Evolutionary conservation across 1,140 invertebrate species (phyloP).

Genomic region (Monomorium pharaonis): DNA sequence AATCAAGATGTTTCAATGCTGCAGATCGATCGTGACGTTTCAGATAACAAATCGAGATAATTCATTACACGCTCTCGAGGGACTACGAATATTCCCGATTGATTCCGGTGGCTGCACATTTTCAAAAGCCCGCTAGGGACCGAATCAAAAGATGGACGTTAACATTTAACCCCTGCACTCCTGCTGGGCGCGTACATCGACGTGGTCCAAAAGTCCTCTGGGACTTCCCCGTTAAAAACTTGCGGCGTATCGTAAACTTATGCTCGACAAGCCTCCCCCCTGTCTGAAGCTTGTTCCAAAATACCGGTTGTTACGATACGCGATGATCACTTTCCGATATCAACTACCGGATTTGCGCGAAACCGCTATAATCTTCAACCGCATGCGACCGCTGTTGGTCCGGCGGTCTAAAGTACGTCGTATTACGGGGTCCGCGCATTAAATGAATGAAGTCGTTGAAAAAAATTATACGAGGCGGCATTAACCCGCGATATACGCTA

Average conservation of each 20-base stretch:
- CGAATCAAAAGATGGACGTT: slow-evolving; percentile 50
- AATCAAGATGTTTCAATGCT: background rate
- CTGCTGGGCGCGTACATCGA: slow-evolving; percentile 48
- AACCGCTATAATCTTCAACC: slow-evolving; percentile 36
- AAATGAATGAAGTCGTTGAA: slow-evolving; percentile 47
- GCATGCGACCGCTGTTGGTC: background rate
- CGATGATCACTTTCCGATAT: slow-evolving; percentile 32
- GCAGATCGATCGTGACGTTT: background rate
- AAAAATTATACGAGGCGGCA: slow-evolving; percentile 29
- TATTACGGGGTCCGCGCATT: slow-evolving; percentile 15
- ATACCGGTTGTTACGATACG: slow-evolving; percentile 52
- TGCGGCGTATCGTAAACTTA: slow-evolving; percentile 38
- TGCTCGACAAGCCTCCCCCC: background rate
- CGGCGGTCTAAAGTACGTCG: background rate
- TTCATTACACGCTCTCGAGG: slow-evolving; percentile 8
- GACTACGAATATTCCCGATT: slow-evolving; percentile 2
- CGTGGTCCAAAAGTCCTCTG: background rate
- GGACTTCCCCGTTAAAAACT: slow-evolving; percentile 61
- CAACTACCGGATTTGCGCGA: slow-evolving; percentile 47
- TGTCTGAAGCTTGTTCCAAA: slow-evolving; percentile 22
- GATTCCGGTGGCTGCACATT: slow-evolving; percentile 44
- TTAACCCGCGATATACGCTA: slow-evolving; percentile 31
- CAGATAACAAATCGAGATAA: slow-evolving; percentile 19
- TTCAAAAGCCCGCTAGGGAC: slow-evolving; percentile 37
- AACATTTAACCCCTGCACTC: slow-evolving; percentile 59